Base-by-base conservation (phyloP, 2,113 vertebrate genomes). In the Hemicordylus capensis region DNA sequence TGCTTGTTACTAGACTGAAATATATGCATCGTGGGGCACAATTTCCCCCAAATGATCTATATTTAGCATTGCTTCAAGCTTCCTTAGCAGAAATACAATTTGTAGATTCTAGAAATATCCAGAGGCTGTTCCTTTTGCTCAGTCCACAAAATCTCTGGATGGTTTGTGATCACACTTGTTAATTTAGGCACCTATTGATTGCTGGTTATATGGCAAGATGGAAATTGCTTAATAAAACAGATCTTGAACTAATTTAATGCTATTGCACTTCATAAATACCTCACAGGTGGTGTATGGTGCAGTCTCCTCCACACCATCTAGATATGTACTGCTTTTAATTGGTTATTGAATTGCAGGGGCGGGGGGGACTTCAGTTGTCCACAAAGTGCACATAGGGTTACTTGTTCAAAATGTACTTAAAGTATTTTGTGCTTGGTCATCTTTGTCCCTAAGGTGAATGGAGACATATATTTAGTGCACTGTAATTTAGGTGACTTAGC, bases 131-230 rank as follows among this genome's bases (percentile, higher is more conserved):
- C 76, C 26, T 46, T 48, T 15, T 67, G 48, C 48, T 37, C 14
- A 81, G 19, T 28, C 39, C 15, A 59, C n/a, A 5, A 58, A 31
- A 59, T 7, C 42, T 24, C 46, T 46, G 51, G 61, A 48, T 81
- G 31, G 37, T 81, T 75, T 76, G 61, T 76, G n/a, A 81, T 26
- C 37, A 75, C 39, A 28, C 74, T 77, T 77, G 63, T 59, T 81
- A 85, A 85, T 69, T 67, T 22, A 66, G 61, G 17, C 14, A 37
- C n/a, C 42, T 48, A 63, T 39, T 42, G 72, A 76, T 64, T 64
- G 44, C 54, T 20, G 72, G 42, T 42, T 46, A 64, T 76, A 39
- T 54, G 46, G 58, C 82, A 85, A 44, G 28, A 85, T 58, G 37
- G 63, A 66, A 66, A 69, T 56, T 28, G 63, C 31, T 19, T 63